Percentiles rank a stretch among this genome's conserved stretches.
These are phyloP conservation scores for Pemphigus obesinymphae DNA, from an alignment of 1,140 invertebrate genomes.

Conservation along the genomic window DNA sequence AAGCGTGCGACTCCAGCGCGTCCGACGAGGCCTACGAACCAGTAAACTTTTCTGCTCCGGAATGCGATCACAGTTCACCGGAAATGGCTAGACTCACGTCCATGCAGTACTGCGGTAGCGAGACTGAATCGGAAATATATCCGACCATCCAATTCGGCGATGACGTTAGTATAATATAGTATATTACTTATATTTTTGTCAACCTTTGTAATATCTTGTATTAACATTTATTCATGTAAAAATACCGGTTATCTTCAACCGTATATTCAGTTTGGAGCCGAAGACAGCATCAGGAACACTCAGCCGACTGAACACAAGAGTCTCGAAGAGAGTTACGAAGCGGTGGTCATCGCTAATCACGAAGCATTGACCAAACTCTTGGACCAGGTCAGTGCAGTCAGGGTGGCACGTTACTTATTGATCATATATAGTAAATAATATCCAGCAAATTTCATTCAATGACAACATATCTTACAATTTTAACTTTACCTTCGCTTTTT, in stretches of 20 bases:
- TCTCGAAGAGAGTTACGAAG: slow-evolving; percentile 81
- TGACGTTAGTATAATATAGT: slow-evolving; percentile 6
- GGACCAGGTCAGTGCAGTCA: no score
- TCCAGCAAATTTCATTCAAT: no score
- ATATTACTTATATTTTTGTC: no score
- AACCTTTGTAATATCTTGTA: not conserved
- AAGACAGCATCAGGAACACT: slow-evolving; percentile 57
- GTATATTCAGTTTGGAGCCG: not conserved
- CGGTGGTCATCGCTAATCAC: slow-evolving; percentile 81
- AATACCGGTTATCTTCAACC: not conserved
- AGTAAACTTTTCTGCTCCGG: slow-evolving; percentile 44
- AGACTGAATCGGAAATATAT: slow-evolving; percentile 75
- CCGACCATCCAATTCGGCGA: slow-evolving; percentile 54
- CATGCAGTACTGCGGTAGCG: slow-evolving; percentile 53
- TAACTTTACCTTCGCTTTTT: no score
- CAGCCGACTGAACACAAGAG: slow-evolving; percentile 74
- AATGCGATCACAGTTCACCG: slow-evolving; percentile 52
- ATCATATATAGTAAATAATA: no score
- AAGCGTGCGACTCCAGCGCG: slow-evolving; percentile 47
- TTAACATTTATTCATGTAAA: not conserved
- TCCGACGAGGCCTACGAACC: slow-evolving; percentile 38
- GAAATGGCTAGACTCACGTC: slow-evolving; percentile 48
- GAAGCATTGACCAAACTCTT: slow-evolving; percentile 78
- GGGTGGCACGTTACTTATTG: not conserved
- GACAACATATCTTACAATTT: no score